Evolutionary conservation across 2,888 invertebrate genomes (phyloP), one percentile per base, ranked within the genome.

Genomic region (Eupithecia pulchellata): DNA sequence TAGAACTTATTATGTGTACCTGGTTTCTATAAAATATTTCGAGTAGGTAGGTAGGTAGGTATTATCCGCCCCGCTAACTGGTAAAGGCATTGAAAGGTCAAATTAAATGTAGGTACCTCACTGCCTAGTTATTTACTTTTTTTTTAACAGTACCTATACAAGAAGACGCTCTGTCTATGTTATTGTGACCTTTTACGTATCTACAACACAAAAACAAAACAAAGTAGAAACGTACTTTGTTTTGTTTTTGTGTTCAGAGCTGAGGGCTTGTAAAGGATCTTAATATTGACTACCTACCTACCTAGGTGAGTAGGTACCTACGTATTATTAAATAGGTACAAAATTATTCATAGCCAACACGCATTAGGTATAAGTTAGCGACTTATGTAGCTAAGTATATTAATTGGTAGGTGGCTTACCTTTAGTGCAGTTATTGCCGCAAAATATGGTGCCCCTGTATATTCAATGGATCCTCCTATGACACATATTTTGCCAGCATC

Each of bases 371-470:
- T n/a, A n/a, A n/a, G n/a, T n/a, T n/a, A n/a, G n/a, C n/a, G n/a
- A n/a, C n/a, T n/a, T n/a, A n/a, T n/a, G n/a, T n/a, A n/a, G n/a
- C n/a, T n/a, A n/a, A n/a, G n/a, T n/a, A 17, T 39, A 17, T 3
- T 8, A 39, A 3, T 9, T 8, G n/a, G n/a, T 55, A 57, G 14
- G 27, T 17, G 64, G 78, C 76, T 47, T 84, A 89, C 94, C 95
- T 97, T 97, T 65, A 99, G 89, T 0, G 98, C 97, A 71, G 98
- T 96, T 79, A 99, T 97, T 1, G 98, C 98, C 30, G 99, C 96
- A 94, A 98, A 99, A 89, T 97, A 99, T 1, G 99, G 99, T 1
- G 99, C 99, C 62, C 99, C 99, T 0, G 99, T 98, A 85, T 99
- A 99, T 93, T 99, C 99, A 27, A 96, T 87, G 47, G 98, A 98